phyloP scores from a whole-genome alignment of 2,113 vertebrate species.

The Gallinago undulata region DNA sequence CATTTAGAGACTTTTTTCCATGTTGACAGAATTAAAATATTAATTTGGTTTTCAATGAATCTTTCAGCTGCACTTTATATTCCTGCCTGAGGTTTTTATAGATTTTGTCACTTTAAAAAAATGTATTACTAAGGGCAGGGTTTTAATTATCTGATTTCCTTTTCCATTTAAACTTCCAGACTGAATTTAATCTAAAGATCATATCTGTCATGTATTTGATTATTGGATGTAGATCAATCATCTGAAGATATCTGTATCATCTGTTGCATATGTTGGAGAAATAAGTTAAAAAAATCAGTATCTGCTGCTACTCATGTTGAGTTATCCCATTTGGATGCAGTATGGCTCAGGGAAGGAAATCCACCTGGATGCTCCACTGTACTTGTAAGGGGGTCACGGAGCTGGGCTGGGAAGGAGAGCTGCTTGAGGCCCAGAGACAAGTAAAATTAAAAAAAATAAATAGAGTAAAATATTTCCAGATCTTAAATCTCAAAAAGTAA shows the following conservation, averaged over 20 bases:
- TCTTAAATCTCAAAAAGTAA: not conserved
- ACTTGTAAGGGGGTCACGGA: not conserved
- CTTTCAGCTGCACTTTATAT: conserved; percentile 50
- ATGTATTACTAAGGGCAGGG: conserved; percentile 33
- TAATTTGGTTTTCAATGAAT: conserved; percentile 63
- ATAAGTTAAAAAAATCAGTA: not conserved
- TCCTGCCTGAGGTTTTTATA: conserved; percentile 48
- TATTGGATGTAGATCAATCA: conserved; percentile 28
- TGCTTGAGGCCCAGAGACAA: not conserved
- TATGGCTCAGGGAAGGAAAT: not conserved
- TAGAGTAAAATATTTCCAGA: not conserved
- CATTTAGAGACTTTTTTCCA: not conserved
- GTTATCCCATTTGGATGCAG: not conserved
- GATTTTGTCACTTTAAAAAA: conserved; percentile 64
- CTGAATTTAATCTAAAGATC: conserved; percentile 41
- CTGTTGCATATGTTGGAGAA: not conserved
- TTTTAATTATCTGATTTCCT: conserved; percentile 65
- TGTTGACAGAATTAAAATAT: conserved; percentile 65
- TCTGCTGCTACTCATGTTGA: not conserved
- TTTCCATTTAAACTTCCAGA: conserved; percentile 57
- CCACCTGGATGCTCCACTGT: not conserved
- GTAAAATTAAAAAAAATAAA: not conserved
- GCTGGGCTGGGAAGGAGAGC: not conserved
- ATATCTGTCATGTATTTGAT: conserved; percentile 29
- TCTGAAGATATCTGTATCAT: not conserved